These are phyloP conservation scores for Gulo gulo DNA, from an alignment of 2,113 vertebrate species.

Conservation along the genomic window DNA sequence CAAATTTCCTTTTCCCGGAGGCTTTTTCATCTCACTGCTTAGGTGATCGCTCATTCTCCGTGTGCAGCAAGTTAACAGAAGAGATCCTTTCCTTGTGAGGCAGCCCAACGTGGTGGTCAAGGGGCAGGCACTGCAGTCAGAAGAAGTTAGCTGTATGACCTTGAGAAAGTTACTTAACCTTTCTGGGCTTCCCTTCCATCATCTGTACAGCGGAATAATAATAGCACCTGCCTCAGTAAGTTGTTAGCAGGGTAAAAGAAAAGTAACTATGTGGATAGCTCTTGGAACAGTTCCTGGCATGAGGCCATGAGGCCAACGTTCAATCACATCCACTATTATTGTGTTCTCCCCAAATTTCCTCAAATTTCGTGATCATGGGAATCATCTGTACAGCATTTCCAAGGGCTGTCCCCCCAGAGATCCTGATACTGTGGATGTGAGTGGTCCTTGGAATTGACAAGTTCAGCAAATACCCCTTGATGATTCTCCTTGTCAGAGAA, in stretches of 20 bases:
- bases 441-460: background rate
- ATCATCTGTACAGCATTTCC: background rate
- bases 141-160: background rate
- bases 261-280: background rate
- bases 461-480: background rate
- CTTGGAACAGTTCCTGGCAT: background rate
- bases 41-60: background rate
- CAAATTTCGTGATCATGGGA: background rate
- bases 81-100: background rate
- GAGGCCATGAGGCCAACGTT: background rate
- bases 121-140: background rate
- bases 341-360: background rate
- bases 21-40: background rate
- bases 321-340: background rate
- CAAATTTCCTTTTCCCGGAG: background rate
- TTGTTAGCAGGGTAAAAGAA: background rate
- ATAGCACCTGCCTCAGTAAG: background rate
- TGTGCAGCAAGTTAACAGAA: background rate
- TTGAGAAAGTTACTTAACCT: background rate
- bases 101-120: background rate
- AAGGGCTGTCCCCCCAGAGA: background rate
- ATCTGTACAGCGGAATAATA: background rate
- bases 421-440: background rate
- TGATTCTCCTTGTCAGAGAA: background rate
- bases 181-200: background rate